A percentile compares a stretch with the other conserved stretches of the same genome.
Evolutionary conservation across 2,113 vertebrate genomes (phyloP).

Genomic region (Campylomormyrus numenius): DNA sequence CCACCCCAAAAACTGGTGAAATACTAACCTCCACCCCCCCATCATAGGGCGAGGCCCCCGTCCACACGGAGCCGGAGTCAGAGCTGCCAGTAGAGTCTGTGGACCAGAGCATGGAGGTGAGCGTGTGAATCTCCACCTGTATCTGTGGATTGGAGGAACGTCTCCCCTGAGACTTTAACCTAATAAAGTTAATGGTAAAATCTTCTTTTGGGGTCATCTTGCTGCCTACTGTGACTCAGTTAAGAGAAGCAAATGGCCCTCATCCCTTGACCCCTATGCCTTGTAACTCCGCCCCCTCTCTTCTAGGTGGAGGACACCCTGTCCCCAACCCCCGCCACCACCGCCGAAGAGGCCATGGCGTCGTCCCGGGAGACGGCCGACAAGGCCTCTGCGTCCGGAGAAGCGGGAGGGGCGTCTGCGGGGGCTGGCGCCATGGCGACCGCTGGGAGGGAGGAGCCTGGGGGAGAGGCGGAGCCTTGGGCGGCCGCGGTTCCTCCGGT

Average conservation of each 20-base stretch:
- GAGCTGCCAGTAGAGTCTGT: constrained; percentile 40
- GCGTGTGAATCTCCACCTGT: not conserved
- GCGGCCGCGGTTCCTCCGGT: constrained; percentile 78
- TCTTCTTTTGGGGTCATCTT: not conserved
- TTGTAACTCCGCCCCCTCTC: not conserved
- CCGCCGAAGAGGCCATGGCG: constrained; percentile 79
- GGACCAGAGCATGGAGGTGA: constrained; percentile 41
- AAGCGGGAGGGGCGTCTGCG: constrained; percentile 48
- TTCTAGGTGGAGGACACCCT: constrained; percentile 60
- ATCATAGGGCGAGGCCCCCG: constrained; percentile 37
- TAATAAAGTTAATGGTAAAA: not conserved
- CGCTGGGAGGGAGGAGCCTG: constrained; percentile 57
- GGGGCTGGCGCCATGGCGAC: constrained; percentile 45
- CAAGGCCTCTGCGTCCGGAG: constrained; percentile 37
- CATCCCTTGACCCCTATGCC: not conserved
- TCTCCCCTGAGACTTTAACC: not conserved
- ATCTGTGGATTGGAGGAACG: not conserved
- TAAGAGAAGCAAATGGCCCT: not conserved
- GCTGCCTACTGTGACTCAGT: not conserved
- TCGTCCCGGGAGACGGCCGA: constrained; percentile 47
- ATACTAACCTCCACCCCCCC: not conserved
- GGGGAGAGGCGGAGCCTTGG: constrained; percentile 72
- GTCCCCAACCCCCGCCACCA: constrained; percentile 77
- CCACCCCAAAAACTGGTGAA: not conserved
- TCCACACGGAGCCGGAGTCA: constrained; percentile 44